Percentiles rank a stretch among this genome's conserved stretches.
Evolutionary conservation across 2,113 vertebrate species (phyloP).

Genomic region (Pongo abelii): DNA sequence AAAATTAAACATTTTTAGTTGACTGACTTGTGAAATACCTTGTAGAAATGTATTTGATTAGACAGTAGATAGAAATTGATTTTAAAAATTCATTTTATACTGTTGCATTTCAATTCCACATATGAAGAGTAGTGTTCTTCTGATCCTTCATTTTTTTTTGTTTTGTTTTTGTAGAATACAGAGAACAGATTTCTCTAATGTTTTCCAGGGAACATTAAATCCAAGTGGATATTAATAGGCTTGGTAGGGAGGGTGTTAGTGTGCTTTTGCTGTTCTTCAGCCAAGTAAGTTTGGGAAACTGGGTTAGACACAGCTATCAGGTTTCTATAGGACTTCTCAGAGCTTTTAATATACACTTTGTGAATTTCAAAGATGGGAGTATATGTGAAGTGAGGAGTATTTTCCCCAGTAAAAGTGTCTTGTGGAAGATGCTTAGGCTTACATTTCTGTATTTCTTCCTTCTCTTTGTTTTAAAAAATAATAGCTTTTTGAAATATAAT

Average conservation of each 20-base stretch:
- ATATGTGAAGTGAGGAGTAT: not conserved
- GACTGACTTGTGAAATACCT: constrained; percentile 6
- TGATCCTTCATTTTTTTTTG: not conserved
- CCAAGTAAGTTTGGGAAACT: not conserved
- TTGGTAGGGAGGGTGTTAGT: not conserved
- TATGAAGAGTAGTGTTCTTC: not conserved
- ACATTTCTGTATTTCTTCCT: not conserved
- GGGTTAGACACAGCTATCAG: not conserved
- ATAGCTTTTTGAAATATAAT: not conserved
- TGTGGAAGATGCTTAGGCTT: not conserved
- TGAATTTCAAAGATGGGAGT: not conserved
- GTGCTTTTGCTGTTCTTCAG: not conserved
- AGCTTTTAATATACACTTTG: not conserved
- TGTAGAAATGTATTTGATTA: constrained; percentile 4
- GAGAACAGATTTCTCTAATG: not conserved
- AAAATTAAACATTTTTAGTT: constrained; percentile 22
- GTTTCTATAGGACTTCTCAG: not conserved
- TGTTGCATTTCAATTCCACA: not conserved
- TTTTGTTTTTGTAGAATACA: not conserved
- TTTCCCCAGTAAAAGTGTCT: not conserved
- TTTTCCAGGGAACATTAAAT: not conserved
- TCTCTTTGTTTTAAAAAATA: not conserved
- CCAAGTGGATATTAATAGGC: not conserved
- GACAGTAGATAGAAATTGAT: not conserved
- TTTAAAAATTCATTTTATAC: constrained; percentile 19